Percentiles rank a stretch among this genome's conserved stretches.
phyloP scores from a whole-genome alignment of 1,140 invertebrate genomes.

The Hypothenemus hampei region DNA sequence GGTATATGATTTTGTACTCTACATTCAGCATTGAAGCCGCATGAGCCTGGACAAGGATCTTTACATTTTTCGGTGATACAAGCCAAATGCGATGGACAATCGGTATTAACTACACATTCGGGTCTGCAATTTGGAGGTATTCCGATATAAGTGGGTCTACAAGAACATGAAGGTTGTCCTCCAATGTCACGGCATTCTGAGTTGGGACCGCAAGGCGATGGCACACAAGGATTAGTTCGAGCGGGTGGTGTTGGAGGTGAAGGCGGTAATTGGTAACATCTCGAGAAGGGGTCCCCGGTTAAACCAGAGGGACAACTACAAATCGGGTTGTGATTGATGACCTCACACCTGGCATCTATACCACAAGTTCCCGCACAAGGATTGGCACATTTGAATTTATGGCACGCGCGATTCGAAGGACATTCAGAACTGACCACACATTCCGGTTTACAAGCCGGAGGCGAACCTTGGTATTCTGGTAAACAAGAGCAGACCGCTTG shows the following conservation, averaged over 20 bases:
- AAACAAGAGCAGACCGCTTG: conserved; percentile 63
- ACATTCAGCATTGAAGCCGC: conserved; percentile 70
- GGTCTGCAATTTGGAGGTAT: conserved; percentile 72
- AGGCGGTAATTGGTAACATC: conserved; percentile 51
- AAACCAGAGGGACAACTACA: conserved; percentile 65
- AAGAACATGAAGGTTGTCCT: conserved; percentile 67
- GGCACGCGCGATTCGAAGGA: conserved; percentile 62
- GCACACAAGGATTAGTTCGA: conserved; percentile 63
- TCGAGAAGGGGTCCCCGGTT: conserved; percentile 68
- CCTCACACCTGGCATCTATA: conserved; percentile 57
- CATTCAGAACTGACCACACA: conserved; percentile 71
- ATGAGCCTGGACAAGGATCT: conserved; percentile 74
- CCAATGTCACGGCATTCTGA: conserved; percentile 59
- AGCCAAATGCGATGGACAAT: conserved; percentile 71
- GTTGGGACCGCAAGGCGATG: conserved; percentile 73
- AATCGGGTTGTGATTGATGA: conserved; percentile 69
- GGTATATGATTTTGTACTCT: conserved; percentile 71
- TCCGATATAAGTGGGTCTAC: conserved; percentile 69
- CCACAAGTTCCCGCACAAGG: conserved; percentile 67
- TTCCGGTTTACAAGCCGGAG: conserved; percentile 66
- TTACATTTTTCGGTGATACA: conserved; percentile 73
- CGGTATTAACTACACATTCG: conserved; percentile 73
- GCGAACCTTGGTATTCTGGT: conserved; percentile 58
- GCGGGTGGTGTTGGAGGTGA: conserved; percentile 42
- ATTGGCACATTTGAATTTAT: conserved; percentile 66